Conservation (phyloP, 2,113 vertebrate genomes). For the Echinops telfairi region DNA sequence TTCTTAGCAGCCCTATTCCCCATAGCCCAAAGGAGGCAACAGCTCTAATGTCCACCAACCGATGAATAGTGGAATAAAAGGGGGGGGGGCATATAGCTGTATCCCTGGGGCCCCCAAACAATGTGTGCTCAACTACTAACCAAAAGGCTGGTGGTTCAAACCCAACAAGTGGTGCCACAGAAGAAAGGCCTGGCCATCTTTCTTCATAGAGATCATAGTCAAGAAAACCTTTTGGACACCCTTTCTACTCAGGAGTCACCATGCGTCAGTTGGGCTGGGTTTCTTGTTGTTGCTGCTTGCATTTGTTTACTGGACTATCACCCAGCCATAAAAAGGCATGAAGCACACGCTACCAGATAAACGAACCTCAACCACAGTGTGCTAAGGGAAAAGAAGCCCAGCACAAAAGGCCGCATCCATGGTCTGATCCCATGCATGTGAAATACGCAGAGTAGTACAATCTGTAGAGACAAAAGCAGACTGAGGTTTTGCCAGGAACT, state of each 20-base stretch:
- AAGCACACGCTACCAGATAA: too few relatives aligned
- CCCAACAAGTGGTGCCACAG: background rate
- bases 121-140: background rate
- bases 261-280: background rate
- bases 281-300: background rate
- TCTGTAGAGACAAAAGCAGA: background rate
- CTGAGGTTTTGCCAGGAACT: constrained; percentile 6
- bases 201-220: background rate
- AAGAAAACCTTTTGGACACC: background rate
- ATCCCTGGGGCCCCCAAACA: background rate
- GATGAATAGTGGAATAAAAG: constrained; percentile 30
- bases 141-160: background rate
- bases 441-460: constrained; percentile 12
- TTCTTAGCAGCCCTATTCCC: background rate
- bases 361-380: background rate
- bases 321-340: background rate
- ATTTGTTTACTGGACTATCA: background rate
- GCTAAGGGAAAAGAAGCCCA: constrained; percentile 41
- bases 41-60: background rate
- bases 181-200: background rate
- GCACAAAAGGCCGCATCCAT: background rate
- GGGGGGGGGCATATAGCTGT: background rate
- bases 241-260: background rate
- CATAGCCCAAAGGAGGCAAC: constrained; percentile 2
- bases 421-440: constrained; percentile 1